Evolutionary conservation across 2,888 invertebrate species (phyloP), one percentile per base, ranked within the genome.

Genomic region (Creontiades dilutus): DNA sequence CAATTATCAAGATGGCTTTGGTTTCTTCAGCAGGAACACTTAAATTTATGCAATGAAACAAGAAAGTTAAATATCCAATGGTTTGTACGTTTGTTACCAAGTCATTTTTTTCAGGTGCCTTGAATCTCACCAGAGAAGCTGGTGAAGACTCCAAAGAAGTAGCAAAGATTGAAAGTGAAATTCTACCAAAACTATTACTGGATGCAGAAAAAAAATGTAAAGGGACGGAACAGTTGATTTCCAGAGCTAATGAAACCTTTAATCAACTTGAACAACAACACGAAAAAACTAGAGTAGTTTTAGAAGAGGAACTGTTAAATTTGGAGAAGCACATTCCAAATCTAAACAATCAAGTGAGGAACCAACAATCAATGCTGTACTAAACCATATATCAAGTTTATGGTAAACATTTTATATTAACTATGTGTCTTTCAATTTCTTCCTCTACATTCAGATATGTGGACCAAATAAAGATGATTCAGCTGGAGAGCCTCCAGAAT

Each of bases 81-180:
- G 37, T 37, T 37, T 37, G 37, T 37, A 37, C 7, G 7, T 37
- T 37, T 4, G 7, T 37, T 37, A 37, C 2, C 37, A 4, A 7
- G 37, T 37, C 3, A 37, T 37, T 37, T 37, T 37, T 82, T 27
- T 7, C 86, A 94, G 95, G 95, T 91, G 99, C 99, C 0, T 94
- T 99, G 87, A 98, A 98, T 93, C 95, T 99, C 76, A 99, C 99
- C 0, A 95, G 96, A 55, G 97, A 97, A 92, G 95, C 96, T 91
- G 94, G 95, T 87, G 93, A 94, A 57, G 94, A 95, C 78, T 95
- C 96, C 0, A 93, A 94, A 80, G 75, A 93, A 94, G 91, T 91
- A n/a, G 81, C 86, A 28, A 94, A 94, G 0, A 93, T 92, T 9
- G 92, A 91, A 27, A 78, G 55, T 28, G 89, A 84, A 86, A 91